Evolutionary conservation across 2,113 vertebrate species (phyloP), one percentile per base, ranked within the genome.

Genomic region (Jaculus jaculus): DNA sequence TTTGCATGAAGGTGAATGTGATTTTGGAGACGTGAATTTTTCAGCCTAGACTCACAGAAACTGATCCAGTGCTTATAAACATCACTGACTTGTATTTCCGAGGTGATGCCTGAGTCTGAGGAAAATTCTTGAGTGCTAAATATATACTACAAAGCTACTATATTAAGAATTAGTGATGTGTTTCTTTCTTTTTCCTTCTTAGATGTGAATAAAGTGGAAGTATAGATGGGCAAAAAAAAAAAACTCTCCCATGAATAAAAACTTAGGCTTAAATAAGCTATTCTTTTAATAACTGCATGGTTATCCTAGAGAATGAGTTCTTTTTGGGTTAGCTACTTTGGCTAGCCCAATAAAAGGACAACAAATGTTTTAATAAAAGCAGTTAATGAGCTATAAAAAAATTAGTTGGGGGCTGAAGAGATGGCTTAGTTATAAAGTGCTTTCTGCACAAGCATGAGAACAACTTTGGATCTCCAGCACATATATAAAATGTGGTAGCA

Each of bases 181-280:
- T 78, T 78, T 37, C 17, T 78, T 78, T 37, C 17, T 51, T 51
- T 32, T 78, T 81, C 47, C 20, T 92, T 85, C 32, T 68, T 89
- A 37, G 51, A 63, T 89, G 72, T 63, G 66, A 91, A 6, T 72
- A 30, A 77, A 37, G 11, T 77, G 92, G 79, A 16, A 65, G 30
- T 78, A 65, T 60, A 94, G 51, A 92, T 18, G 1, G 9, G 65
- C 23, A 47, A 47, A 47, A 47, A 47, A 69, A 84, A 93, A 34
- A n/a, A 74, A 92, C 92, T 93, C 86, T 8, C 30, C 60, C 11
- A 88, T 84, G n/a, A 94, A 95, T 75, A 83, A 96, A 92, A 85
- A 42, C 23, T 66, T 77, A 81, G 32, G n/a, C 28, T 78, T 93
- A 84, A 87, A 85, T 69, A 37, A 74, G 18, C 30, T 79, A 17